These are phyloP conservation scores for Motacilla alba DNA, from an alignment of 2,113 vertebrate genomes.

Conservation along the genomic window DNA sequence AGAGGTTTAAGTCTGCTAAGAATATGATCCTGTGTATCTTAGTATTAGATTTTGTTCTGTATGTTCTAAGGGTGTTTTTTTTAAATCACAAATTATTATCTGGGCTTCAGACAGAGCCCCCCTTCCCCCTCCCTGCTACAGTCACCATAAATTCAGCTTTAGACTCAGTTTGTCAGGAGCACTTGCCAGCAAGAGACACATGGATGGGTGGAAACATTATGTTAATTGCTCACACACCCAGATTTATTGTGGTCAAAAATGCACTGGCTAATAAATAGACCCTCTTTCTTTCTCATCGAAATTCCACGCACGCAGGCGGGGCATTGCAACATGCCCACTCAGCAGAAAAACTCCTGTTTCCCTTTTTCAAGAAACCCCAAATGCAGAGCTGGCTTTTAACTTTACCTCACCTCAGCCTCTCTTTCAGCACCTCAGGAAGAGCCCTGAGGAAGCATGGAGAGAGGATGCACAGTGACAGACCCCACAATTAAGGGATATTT, in stretches of 20 bases:
- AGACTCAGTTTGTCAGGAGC: neutral
- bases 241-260: slow-evolving; percentile 42
- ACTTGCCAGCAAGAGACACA: neutral
- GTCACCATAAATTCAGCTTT: neutral
- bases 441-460: accelerated
- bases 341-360: neutral
- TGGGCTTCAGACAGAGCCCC: neutral
- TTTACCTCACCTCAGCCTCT: neutral
- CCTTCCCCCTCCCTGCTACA: neutral
- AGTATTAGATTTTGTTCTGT: neutral
- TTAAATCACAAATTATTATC: neutral
- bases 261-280: neutral
- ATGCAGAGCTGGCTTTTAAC: neutral
- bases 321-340: neutral
- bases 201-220: slow-evolving; percentile 27
- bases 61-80: neutral
- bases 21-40: neutral
- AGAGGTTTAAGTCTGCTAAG: neutral
- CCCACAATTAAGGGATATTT: neutral
- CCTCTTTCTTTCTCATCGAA: slow-evolving; percentile 25
- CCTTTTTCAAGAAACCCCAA: neutral
- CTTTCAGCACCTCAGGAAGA: neutral
- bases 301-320: neutral
- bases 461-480: neutral
- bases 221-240: slow-evolving; percentile 32